Conservation (phyloP, 2,888 invertebrate genomes). For the Drosophila nr. medialis region DNA sequence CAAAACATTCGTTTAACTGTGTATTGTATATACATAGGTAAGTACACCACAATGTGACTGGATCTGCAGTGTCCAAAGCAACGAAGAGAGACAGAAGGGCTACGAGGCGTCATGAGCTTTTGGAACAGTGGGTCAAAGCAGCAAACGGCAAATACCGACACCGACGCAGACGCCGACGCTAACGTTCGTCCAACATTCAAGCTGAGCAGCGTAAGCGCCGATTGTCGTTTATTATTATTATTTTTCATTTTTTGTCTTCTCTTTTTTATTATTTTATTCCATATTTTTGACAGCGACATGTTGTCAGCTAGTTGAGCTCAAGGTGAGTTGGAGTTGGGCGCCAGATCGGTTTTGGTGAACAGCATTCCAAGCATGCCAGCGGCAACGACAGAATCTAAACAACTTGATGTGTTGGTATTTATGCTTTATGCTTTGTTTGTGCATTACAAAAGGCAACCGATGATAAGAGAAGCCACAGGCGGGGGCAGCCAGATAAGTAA, state of each 20-base stretch:
- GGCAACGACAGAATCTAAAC: constrained; percentile 58
- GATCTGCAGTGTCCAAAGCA: constrained; percentile 29
- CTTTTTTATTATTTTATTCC: constrained; percentile 16
- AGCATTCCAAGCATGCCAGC: constrained; percentile 67
- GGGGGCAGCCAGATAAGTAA: constrained; percentile 52
- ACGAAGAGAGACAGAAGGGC: constrained; percentile 1
- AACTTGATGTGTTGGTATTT: constrained; percentile 71
- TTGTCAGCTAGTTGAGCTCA: constrained; percentile 49
- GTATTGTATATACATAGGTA: constrained; percentile 17
- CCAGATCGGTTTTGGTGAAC: constrained; percentile 42
- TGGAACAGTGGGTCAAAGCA: constrained; percentile 58
- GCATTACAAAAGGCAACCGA: constrained; percentile 67
- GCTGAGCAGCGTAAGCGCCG: constrained; percentile 40
- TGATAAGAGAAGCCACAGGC: constrained; percentile 52
- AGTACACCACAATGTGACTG: constrained; percentile 49
- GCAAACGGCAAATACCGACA: constrained; percentile 28
- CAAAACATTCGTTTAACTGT: constrained; percentile 45
- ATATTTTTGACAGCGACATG: constrained; percentile 51
- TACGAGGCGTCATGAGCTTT: constrained; percentile 29
- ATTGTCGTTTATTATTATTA: constrained; percentile 22
- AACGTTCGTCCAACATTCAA: constrained; percentile 17
- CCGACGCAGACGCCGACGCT: constrained; percentile 21
- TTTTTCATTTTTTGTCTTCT: constrained; percentile 5
- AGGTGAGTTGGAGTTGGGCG: constrained; percentile 64
- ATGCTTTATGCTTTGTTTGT: constrained; percentile 75